Percentiles rank a stretch among this genome's conserved stretches.
Conservation (phyloP, 2,797 vertebrate genomes). For the Sarcophilus harrisii region DNA sequence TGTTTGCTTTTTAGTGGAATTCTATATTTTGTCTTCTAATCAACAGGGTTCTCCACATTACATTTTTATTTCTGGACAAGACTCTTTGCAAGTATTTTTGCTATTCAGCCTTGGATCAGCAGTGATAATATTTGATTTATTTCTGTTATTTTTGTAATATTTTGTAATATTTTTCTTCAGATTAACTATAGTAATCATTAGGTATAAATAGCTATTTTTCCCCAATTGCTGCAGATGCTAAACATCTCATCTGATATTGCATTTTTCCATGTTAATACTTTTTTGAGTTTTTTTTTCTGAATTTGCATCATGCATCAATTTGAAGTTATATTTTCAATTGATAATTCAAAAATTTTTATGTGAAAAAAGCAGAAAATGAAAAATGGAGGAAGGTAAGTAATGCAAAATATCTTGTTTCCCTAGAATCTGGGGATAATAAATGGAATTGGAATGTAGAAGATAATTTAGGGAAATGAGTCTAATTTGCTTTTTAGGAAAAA, state of each 20-base stretch:
- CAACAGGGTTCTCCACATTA: not conserved
- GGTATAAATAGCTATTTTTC: not conserved
- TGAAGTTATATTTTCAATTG: not conserved
- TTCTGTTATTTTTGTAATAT: not conserved
- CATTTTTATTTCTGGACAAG: not conserved
- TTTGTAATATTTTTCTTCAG: not conserved
- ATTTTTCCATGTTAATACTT: not conserved
- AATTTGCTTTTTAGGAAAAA: no score
- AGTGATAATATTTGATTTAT: not conserved
- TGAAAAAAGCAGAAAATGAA: not conserved
- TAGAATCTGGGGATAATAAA: no score
- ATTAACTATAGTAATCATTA: not conserved
- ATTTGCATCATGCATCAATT: not conserved
- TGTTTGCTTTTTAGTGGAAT: no score
- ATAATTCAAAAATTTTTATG: not conserved
- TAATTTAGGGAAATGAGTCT: no score
- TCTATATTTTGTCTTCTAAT: not conserved
- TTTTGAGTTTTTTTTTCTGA: not conserved
- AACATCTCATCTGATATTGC: not conserved
- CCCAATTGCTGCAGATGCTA: not conserved
- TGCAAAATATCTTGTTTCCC: no score
- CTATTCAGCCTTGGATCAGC: not conserved
- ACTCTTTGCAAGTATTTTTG: conserved; percentile 14
- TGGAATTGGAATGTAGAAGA: no score
- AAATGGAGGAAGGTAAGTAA: not conserved